Percentiles rank a stretch among this genome's conserved stretches.
Evolutionary conservation across 2,113 vertebrate genomes (phyloP).

Genomic region (Lipotes vexillifer): DNA sequence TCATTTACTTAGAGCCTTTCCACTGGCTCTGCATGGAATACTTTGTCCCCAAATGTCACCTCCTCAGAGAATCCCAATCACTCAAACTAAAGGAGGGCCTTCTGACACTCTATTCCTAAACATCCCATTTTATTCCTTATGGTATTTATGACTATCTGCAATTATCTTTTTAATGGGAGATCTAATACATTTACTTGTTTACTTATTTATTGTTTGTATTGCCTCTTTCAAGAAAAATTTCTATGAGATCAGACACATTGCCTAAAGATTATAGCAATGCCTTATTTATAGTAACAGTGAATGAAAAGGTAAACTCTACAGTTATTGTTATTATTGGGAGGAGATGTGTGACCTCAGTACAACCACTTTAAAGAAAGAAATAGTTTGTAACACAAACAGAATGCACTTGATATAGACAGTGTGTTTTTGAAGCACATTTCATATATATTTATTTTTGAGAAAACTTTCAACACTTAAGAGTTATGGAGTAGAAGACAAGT

Average conservation of each 20-base stretch:
- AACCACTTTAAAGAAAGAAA: background rate
- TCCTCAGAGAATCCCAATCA: background rate
- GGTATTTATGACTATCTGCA: background rate
- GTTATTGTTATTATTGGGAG: background rate
- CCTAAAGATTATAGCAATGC: conserved; percentile 18
- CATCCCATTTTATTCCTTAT: background rate
- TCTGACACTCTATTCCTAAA: background rate
- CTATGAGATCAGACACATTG: background rate
- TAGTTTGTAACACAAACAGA: background rate
- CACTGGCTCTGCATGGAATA: background rate
- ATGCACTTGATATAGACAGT: background rate
- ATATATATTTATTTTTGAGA: background rate
- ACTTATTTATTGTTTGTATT: background rate
- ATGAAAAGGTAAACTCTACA: background rate
- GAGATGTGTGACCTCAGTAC: background rate
- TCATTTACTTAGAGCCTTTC: background rate
- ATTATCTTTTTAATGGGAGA: background rate
- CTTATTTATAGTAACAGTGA: background rate
- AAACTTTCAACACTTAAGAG: background rate
- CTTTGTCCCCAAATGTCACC: background rate
- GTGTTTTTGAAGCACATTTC: background rate
- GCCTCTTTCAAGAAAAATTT: background rate
- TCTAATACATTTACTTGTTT: background rate
- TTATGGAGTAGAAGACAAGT: background rate
- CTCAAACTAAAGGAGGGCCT: background rate